Conservation (phyloP, 2,888 invertebrate species). For the Caenorhabditis angaria region DNA sequence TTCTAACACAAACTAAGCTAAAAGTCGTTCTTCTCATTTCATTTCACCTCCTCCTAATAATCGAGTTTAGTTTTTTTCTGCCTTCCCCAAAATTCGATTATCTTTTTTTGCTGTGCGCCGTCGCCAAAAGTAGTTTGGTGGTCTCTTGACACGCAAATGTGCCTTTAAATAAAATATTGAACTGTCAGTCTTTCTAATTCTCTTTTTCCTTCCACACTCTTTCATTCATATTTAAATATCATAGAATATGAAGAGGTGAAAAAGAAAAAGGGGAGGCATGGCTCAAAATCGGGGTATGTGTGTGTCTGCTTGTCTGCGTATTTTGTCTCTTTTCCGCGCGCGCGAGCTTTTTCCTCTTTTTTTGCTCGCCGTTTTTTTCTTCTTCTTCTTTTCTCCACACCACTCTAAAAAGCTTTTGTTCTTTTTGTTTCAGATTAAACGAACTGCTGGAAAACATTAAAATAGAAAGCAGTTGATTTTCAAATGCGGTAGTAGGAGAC, state of each 20-base stretch:
- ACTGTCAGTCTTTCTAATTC: background rate
- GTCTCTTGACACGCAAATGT: background rate
- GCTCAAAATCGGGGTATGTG: too few relatives aligned
- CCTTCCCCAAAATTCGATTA: background rate
- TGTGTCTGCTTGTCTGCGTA: background rate
- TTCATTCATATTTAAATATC: background rate
- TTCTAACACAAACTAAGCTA: background rate
- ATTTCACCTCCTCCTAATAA: background rate
- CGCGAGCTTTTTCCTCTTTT: constrained; percentile 11
- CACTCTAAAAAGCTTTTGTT: constrained; percentile 5
- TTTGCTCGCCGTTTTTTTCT: constrained; percentile 2
- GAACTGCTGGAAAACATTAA: background rate
- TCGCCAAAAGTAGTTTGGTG: background rate
- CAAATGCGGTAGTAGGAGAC: too few relatives aligned
- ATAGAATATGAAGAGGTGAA: too few relatives aligned
- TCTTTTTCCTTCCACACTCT: background rate
- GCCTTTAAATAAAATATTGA: background rate
- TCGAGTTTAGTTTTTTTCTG: background rate
- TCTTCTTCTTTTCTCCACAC: too few relatives aligned
- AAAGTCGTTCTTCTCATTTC: constrained; percentile 13
- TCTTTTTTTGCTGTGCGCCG: background rate
- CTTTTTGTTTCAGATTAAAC: background rate
- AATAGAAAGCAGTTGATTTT: too few relatives aligned
- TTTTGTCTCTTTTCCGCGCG: constrained; percentile 11
- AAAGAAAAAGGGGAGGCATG: too few relatives aligned